phyloP scores from a whole-genome alignment of 2,797 vertebrate species.

The Falco cherrug region DNA sequence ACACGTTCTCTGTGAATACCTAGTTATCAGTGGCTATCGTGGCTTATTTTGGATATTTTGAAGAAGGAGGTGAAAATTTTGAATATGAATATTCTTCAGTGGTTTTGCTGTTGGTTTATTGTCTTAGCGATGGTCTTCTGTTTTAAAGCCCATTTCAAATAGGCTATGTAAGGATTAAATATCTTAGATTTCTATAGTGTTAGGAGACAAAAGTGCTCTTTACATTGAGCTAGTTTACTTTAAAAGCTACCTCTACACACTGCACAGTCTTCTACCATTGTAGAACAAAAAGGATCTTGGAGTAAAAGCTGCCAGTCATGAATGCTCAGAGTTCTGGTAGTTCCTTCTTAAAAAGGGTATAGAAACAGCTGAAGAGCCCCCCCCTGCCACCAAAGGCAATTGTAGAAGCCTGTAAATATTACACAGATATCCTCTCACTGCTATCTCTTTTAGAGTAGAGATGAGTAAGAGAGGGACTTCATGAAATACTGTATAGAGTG shows the following conservation, averaged over 20 bases:
- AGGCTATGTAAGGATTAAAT: neutral
- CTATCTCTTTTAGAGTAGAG: neutral
- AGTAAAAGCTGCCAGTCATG: neutral
- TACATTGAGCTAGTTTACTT: neutral
- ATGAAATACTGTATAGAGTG: neutral
- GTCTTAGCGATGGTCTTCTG: neutral
- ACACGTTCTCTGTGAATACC: neutral
- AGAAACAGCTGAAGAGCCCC: neutral
- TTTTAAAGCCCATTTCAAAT: neutral
- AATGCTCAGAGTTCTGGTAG: neutral
- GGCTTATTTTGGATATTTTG: neutral
- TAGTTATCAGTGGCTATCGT: neutral
- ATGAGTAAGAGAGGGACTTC: neutral
- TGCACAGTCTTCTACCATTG: neutral
- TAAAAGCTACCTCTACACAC: neutral
- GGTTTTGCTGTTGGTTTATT: neutral
- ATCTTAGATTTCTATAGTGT: neutral
- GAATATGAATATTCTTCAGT: neutral
- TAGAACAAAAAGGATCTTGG: neutral
- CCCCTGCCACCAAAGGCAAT: fast-evolving
- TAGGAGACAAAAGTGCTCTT: neutral
- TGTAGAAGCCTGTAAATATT: neutral
- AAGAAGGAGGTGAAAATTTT: neutral
- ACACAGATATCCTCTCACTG: neutral
- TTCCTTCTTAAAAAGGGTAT: neutral